Percentiles rank a stretch among this genome's conserved stretches.
These are phyloP conservation scores for Drosophila auraria DNA, from an alignment of 1,140 invertebrate genomes.

Conservation along the genomic window DNA sequence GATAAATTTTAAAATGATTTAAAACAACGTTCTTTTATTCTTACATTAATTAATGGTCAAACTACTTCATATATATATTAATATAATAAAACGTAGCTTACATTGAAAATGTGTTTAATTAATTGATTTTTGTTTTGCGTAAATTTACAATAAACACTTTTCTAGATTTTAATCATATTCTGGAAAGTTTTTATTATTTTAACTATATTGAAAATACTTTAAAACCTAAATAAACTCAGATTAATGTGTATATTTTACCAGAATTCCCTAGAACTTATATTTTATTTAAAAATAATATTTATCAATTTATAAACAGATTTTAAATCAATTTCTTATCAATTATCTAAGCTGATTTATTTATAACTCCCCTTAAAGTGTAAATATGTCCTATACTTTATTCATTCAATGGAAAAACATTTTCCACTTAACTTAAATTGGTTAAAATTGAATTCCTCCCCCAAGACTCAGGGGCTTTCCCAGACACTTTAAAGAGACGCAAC, in stretches of 20 bases:
- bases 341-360: neutral
- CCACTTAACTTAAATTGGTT: slow-evolving; percentile 13
- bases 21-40: neutral
- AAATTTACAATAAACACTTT: neutral
- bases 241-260: neutral
- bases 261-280: neutral
- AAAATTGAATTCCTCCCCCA: slow-evolving; percentile 11
- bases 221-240: neutral
- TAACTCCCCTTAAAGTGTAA: neutral
- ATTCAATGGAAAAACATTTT: neutral
- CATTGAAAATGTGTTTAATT: neutral
- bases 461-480: slow-evolving; percentile 2
- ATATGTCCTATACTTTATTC: neutral
- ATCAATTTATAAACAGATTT: neutral
- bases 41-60: neutral
- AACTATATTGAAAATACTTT: neutral
- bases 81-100: neutral
- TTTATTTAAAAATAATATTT: neutral
- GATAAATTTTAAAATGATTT: neutral
- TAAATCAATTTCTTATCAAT: neutral
- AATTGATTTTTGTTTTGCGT: neutral
- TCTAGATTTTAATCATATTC: neutral
- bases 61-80: neutral
- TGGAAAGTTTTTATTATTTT: no score
- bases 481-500: slow-evolving; percentile 15